Base-by-base conservation (phyloP, 2,797 vertebrate species). In the Spinus olivaceus region DNA sequence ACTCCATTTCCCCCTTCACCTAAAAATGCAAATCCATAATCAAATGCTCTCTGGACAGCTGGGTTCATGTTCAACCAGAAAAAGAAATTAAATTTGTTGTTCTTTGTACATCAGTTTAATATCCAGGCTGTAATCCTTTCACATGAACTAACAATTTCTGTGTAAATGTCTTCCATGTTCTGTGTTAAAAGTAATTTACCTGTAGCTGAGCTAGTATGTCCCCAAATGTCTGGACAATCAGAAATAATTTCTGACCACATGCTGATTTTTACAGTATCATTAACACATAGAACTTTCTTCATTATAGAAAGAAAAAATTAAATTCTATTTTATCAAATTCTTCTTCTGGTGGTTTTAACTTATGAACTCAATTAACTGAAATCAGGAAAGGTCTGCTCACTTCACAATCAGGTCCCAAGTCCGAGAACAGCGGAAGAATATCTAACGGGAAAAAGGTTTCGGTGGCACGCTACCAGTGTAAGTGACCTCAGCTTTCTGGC, bases 1-100 rank as follows among this genome's bases (percentile, higher is more conserved):
- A 33, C 12, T 18, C 4, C 6, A 10, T 1, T 63, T 22, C 2
- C 2, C 4, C 5, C 12, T 41, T n/a, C 13, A 81, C 30, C 6
- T 60, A 71, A 86, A 80, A 82, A 61, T 14, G 9, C 18, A 86
- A 57, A 86, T 1, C 6, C 32, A 61, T 20, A 57, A 65, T 50
- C n/a, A 65, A 88, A 59, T 27, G 18, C 28, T 64, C 20, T 60
- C 57, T 70, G 37, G 8, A n/a, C 35, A 81, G 42, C 27, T 53
- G 13, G 12, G 9, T 28, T 88, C 37, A 51, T 4, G 10, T 80
- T 49, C 35, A 73, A 64, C 14, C 8, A 15, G 23, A 8, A 46
- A n/a, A 15, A 28, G 25, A 60, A 60, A 28, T 39, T 8, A 39
- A 72, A 73, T 9, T 5, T 24, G 5, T 49, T 60, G 7, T 23